phyloP scores from a whole-genome alignment of 2,113 vertebrate species.

The Ceyx melanurus region DNA sequence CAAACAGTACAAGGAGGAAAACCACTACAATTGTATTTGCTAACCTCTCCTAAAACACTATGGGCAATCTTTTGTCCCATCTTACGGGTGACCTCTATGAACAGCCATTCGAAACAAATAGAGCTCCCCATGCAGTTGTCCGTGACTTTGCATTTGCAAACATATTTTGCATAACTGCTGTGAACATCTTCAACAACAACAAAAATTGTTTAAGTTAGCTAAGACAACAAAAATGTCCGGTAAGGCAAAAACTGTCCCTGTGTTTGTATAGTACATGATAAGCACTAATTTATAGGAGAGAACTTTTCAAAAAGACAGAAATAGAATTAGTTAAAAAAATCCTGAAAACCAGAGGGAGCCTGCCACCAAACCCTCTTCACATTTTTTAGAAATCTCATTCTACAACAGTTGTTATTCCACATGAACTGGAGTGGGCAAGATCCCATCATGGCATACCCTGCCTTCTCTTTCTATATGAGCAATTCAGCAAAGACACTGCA shows the following conservation, averaged over 20 bases:
- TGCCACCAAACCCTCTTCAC: not conserved
- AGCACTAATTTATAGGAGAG: not conserved
- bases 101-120: not conserved
- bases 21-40: not conserved
- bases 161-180: not conserved
- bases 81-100: not conserved
- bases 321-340: not conserved
- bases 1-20: not conserved
- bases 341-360: not conserved
- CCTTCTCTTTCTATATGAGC: not conserved
- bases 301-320: not conserved
- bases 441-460: not conserved
- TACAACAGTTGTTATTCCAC: not conserved
- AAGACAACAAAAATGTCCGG: not conserved
- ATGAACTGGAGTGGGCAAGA: not conserved
- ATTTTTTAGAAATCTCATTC: not conserved
- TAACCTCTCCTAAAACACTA: not conserved
- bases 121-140: not conserved
- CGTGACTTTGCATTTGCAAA: not conserved
- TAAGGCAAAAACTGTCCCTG: not conserved
- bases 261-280: not conserved
- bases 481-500: not conserved
- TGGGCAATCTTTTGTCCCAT: not conserved
- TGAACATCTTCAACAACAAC: not conserved
- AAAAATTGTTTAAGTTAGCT: not conserved